Conservation (phyloP, 2,888 invertebrate species). For the Eupithecia centaureata region DNA sequence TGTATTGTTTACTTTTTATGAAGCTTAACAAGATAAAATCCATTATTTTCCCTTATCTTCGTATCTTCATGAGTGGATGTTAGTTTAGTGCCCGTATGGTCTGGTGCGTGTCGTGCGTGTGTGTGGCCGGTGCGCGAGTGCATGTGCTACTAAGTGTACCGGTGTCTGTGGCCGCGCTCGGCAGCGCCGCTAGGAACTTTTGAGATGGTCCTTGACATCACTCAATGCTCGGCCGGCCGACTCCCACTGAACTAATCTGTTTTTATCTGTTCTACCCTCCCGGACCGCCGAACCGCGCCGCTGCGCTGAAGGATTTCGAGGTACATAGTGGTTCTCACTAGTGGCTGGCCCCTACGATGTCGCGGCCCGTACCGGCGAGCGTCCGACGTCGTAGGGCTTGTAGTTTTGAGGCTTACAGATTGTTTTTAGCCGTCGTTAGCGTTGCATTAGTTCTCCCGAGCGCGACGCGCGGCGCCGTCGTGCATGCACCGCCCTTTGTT, state of each 20-base stretch:
- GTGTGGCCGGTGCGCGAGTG: background rate
- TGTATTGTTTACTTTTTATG: slow-evolving; percentile 62
- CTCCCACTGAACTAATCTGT: slow-evolving; percentile 81
- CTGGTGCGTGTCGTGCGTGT: slow-evolving; percentile 10
- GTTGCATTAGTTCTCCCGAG: slow-evolving; percentile 82
- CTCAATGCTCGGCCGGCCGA: slow-evolving; percentile 73
- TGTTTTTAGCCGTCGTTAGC: slow-evolving; percentile 84
- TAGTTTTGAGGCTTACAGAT: slow-evolving; percentile 85
- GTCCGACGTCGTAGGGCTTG: slow-evolving; percentile 84
- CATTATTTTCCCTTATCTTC: slow-evolving; percentile 65
- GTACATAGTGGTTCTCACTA: slow-evolving; percentile 86
- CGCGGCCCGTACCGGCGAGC: slow-evolving; percentile 75
- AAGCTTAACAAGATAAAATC: slow-evolving; percentile 58
- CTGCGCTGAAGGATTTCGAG: slow-evolving; percentile 93
- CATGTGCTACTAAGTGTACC: background rate
- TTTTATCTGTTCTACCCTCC: slow-evolving; percentile 89
- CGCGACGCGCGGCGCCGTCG: slow-evolving; percentile 82
- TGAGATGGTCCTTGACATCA: slow-evolving; percentile 94
- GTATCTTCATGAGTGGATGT: slow-evolving; percentile 76
- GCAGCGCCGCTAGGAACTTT: slow-evolving; percentile 88
- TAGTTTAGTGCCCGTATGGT: slow-evolving; percentile 60
- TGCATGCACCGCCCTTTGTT: slow-evolving; percentile 83
- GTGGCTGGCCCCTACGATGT: slow-evolving; percentile 80
- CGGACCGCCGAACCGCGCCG: slow-evolving; percentile 87
- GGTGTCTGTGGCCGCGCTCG: slow-evolving; percentile 38